phyloP scores from a whole-genome alignment of 2,113 vertebrate genomes.

The Macaca mulatta region DNA sequence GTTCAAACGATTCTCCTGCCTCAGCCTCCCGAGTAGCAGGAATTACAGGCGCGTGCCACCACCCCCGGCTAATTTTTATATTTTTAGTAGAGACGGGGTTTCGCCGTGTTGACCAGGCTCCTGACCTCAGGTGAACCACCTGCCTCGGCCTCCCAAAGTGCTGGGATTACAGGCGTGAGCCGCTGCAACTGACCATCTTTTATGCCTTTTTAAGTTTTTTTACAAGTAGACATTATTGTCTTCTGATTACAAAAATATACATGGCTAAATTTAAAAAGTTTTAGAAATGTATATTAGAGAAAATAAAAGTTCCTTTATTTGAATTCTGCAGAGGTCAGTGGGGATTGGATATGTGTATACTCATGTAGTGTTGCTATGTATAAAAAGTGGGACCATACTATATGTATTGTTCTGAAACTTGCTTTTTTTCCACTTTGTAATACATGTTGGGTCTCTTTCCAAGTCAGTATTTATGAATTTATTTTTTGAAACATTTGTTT shows the following conservation, averaged over 20 bases:
- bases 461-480: slow-evolving; percentile 31
- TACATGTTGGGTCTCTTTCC: background rate
- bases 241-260: background rate
- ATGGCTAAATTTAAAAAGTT: background rate
- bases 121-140: no score
- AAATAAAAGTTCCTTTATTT: background rate
- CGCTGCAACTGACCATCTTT: background rate
- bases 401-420: background rate
- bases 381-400: background rate
- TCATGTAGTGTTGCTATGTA: background rate
- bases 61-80: no score
- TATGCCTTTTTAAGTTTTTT: background rate
- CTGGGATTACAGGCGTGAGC: background rate
- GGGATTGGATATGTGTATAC: background rate
- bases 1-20: no score
- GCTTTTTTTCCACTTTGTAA: background rate
- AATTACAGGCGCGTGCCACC: no score
- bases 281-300: background rate
- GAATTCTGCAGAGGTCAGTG: background rate
- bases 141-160: no score
- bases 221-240: background rate
- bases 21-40: no score
- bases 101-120: no score
- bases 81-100: no score
- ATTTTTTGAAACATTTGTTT: slow-evolving; percentile 26